These are phyloP conservation scores for Cheirogaleus medius DNA, from an alignment of 2,113 vertebrate species.

Conservation along the genomic window DNA sequence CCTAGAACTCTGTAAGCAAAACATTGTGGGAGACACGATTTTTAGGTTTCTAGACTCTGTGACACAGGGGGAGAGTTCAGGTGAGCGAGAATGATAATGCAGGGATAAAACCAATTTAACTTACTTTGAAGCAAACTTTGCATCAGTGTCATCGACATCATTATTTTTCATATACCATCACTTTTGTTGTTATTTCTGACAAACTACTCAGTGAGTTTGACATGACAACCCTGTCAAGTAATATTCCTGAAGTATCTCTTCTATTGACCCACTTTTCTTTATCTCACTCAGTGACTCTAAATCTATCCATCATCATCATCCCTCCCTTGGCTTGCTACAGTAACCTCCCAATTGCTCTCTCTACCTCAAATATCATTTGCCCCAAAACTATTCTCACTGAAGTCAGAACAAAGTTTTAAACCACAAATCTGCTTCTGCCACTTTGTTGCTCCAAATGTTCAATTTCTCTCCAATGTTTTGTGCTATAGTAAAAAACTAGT, in stretches of 20 bases:
- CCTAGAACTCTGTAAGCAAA: neutral
- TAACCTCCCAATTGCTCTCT: neutral
- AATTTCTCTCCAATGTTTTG: neutral
- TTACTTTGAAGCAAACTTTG: neutral
- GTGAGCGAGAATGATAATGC: neutral
- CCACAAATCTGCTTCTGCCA: neutral
- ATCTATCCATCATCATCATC: neutral
- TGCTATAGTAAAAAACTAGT: neutral
- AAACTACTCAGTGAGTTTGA: neutral
- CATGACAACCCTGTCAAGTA: neutral
- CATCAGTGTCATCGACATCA: neutral
- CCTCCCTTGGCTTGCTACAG: neutral
- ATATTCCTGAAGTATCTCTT: neutral
- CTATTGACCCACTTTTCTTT: conserved; percentile 6
- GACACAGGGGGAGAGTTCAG: neutral
- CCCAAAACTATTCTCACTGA: neutral
- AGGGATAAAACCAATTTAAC: neutral
- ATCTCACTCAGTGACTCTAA: neutral
- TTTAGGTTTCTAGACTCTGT: neutral
- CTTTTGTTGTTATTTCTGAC: neutral
- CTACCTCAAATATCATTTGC: neutral
- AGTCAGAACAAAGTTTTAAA: neutral
- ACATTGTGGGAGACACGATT: neutral
- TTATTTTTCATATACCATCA: neutral
- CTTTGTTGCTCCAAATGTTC: neutral